These are phyloP conservation scores for Bufo bufo DNA, from an alignment of 2,113 vertebrate genomes.

Conservation along the genomic window DNA sequence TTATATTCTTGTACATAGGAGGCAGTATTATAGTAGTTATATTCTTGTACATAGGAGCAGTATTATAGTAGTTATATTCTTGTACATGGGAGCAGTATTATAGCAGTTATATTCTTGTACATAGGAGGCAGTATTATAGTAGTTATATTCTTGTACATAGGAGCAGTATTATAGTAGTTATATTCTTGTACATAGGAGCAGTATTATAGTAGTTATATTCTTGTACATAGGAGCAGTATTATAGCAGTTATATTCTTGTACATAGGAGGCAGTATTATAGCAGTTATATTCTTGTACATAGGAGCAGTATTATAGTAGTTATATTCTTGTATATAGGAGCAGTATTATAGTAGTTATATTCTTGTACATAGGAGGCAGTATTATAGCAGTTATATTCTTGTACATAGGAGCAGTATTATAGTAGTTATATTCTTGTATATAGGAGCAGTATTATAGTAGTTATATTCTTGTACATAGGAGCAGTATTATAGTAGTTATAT, in stretches of 20 bases:
- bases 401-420: not conserved
- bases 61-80: constrained; percentile 5
- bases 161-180: constrained; percentile 3
- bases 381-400: constrained; percentile 6
- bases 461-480: not conserved
- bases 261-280: not conserved
- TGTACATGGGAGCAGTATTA: not conserved
- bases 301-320: not conserved
- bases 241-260: not conserved
- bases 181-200: not conserved
- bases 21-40: not conserved
- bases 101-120: constrained; percentile 3
- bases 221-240: not conserved
- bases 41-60: not conserved
- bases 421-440: not conserved
- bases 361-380: not conserved
- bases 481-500: constrained; percentile 3
- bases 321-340: not conserved
- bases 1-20: not conserved
- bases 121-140: constrained; percentile 1
- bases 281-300: not conserved
- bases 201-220: not conserved
- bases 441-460: not conserved
- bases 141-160: not conserved
- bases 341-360: constrained; percentile 3